Conservation (phyloP, 2,113 vertebrate species). For the Mohoua ochrocephala region DNA sequence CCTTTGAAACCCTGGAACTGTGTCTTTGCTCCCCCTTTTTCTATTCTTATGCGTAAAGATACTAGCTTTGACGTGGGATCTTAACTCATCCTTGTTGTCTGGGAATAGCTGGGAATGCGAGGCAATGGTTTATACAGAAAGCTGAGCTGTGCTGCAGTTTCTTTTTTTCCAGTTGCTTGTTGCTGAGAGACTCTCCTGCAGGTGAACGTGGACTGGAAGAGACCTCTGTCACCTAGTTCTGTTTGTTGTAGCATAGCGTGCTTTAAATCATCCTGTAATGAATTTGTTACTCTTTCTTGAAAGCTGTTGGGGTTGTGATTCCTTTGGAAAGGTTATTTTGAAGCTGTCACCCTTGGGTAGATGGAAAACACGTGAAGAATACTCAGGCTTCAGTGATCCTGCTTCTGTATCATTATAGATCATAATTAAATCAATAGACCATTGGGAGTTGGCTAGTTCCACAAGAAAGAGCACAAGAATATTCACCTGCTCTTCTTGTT, state of each 20-base stretch:
- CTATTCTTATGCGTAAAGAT: not conserved
- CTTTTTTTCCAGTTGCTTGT: not conserved
- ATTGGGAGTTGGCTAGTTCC: not conserved
- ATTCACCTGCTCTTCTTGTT: not conserved
- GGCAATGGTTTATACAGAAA: not conserved
- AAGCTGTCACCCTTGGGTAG: not conserved
- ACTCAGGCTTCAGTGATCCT: not conserved
- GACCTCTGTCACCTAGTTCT: not conserved
- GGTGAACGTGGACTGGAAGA: not conserved
- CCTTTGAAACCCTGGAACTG: not conserved
- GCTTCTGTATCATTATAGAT: not conserved
- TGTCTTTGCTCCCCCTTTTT: not conserved
- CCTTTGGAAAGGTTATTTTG: not conserved
- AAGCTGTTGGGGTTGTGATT: fast-evolving
- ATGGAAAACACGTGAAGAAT: fast-evolving
- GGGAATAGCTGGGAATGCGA: not conserved
- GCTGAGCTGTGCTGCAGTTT: not conserved
- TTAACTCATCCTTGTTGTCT: not conserved
- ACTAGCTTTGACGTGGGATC: not conserved
- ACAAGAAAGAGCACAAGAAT: not conserved
- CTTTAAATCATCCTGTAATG: not conserved
- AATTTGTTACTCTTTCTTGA: not conserved
- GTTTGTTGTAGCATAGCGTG: fast-evolving
- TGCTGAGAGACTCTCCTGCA: not conserved
- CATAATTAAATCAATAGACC: not conserved